Conservation (phyloP, 2,797 vertebrate genomes). For the Glyptemys insculpta region DNA sequence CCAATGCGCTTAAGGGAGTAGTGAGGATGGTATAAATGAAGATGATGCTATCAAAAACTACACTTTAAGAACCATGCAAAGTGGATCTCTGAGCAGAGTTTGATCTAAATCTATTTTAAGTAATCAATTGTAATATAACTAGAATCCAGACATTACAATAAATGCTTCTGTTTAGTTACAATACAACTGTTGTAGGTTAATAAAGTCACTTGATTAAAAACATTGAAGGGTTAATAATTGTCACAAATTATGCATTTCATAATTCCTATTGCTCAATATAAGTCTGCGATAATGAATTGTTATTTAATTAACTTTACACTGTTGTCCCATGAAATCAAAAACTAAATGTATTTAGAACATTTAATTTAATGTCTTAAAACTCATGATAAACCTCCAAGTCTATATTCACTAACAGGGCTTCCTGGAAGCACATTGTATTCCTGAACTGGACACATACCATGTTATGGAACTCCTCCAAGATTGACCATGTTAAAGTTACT, state of each 20-base stretch:
- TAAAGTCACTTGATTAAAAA: conserved; percentile 8
- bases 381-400: neutral
- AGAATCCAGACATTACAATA: neutral
- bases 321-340: neutral
- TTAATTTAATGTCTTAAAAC: neutral
- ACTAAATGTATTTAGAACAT: neutral
- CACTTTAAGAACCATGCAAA: fast-evolving
- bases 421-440: neutral
- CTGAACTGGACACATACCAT: neutral
- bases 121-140: neutral
- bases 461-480: neutral
- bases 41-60: neutral
- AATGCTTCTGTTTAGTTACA: neutral
- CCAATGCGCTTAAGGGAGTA: too few relatives aligned
- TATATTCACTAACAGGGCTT: neutral
- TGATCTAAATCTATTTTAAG: neutral
- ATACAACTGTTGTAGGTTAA: conserved; percentile 22
- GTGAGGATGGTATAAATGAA: neutral
- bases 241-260: conserved; percentile 14
- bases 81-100: neutral
- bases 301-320: conserved; percentile 19
- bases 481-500: neutral
- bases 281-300: neutral
- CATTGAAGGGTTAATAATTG: neutral
- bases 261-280: neutral